Conservation (phyloP, 2,113 vertebrate species). For the Mobula hypostoma region DNA sequence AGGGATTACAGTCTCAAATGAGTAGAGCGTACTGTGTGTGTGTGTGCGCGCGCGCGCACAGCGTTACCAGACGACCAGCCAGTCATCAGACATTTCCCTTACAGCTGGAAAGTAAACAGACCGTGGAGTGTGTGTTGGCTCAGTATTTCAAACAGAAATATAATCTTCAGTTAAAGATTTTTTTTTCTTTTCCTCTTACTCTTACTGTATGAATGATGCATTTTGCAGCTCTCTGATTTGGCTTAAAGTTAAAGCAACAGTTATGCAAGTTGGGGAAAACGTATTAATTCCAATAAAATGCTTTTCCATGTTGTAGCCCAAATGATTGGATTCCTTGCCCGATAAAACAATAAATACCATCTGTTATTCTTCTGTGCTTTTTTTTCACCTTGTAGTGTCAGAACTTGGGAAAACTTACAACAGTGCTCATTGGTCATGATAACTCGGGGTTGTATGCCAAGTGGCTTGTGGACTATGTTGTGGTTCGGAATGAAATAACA, state of each 20-base stretch:
- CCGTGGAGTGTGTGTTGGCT: too few relatives aligned
- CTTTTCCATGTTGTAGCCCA: background rate
- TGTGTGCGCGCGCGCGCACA: too few relatives aligned
- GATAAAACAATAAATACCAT: constrained; percentile 8
- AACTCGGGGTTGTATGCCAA: constrained; percentile 94
- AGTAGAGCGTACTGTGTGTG: too few relatives aligned
- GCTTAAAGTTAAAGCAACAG: background rate
- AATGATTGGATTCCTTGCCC: background rate
- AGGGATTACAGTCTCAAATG: too few relatives aligned
- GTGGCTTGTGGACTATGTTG: constrained; percentile 90
- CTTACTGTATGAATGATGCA: background rate
- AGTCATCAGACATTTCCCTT: too few relatives aligned
- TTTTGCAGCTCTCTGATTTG: background rate
- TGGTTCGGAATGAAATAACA: constrained; percentile 95
- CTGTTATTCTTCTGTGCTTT: background rate
- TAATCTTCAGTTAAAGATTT: too few relatives aligned
- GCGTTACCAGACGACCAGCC: too few relatives aligned
- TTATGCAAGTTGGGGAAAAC: background rate
- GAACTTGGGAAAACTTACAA: constrained; percentile 95
- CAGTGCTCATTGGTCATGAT: constrained; percentile 95
- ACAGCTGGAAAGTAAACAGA: too few relatives aligned
- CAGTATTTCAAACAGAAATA: too few relatives aligned
- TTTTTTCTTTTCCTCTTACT: background rate
- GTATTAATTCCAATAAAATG: background rate
- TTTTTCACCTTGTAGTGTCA: constrained; percentile 68